phyloP scores from a whole-genome alignment of 2,797 vertebrate species.

The Orestias chungarensis region DNA sequence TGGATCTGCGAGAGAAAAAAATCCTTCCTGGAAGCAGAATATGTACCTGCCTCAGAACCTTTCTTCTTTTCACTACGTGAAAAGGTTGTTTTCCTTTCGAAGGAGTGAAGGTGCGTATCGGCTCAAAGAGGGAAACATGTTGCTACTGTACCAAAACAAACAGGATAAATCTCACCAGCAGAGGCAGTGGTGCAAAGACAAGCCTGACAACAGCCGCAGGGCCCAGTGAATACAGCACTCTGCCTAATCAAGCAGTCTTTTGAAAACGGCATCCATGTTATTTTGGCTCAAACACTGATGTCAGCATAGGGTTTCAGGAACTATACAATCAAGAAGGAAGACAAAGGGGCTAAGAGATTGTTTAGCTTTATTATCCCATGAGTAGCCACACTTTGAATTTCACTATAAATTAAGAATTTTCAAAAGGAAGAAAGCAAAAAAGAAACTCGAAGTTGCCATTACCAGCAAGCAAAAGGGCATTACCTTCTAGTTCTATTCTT shows the following conservation, averaged over 20 bases:
- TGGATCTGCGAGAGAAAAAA: constrained; percentile 38
- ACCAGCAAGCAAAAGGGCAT: too few relatives aligned
- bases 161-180: constrained; percentile 74
- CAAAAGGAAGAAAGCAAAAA: constrained; percentile 9
- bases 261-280: constrained; percentile 65
- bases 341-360: constrained; percentile 16
- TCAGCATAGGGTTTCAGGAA: constrained; percentile 40
- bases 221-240: constrained; percentile 55
- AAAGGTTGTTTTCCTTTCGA: constrained; percentile 54
- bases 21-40: constrained; percentile 44
- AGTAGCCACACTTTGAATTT: constrained; percentile 20
- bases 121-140: constrained; percentile 62
- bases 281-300: constrained; percentile 34
- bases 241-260: constrained; percentile 74
- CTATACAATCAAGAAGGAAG: constrained; percentile 25
- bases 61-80: constrained; percentile 45
- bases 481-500: constrained; percentile 29
- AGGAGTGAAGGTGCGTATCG: constrained; percentile 64
- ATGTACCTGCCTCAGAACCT: constrained; percentile 33
- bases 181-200: constrained; percentile 71
- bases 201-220: constrained; percentile 72
- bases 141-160: constrained; percentile 75
- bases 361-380: not conserved
- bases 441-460: not conserved
- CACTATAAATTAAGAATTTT: not conserved